Evolutionary conservation across 2,113 vertebrate species (phyloP).

Genomic region (Trichechus manatus): DNA sequence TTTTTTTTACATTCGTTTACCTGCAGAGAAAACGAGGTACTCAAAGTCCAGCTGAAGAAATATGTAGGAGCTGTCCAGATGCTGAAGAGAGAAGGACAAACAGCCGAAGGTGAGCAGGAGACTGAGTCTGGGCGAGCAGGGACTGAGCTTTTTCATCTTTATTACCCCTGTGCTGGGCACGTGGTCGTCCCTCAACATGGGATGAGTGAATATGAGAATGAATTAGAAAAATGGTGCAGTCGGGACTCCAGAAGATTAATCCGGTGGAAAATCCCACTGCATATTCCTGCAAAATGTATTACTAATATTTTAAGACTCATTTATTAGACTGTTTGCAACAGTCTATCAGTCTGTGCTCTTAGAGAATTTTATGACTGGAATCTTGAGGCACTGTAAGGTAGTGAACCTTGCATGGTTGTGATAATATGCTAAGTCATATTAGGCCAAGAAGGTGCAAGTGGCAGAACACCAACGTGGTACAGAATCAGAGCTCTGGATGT

Average conservation of each 20-base stretch:
- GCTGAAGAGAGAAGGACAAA: slow-evolving; percentile 97
- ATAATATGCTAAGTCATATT: neutral
- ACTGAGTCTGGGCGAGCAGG: fast-evolving
- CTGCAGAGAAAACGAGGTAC: slow-evolving; percentile 97
- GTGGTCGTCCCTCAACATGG: fast-evolving
- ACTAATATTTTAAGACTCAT: neutral
- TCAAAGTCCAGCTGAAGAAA: slow-evolving; percentile 99
- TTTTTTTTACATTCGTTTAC: slow-evolving; percentile 63
- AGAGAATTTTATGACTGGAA: neutral
- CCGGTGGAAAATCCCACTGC: neutral
- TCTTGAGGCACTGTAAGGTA: neutral
- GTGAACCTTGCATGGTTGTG: neutral
- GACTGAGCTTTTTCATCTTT: neutral
- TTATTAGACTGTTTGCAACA: neutral
- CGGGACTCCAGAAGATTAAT: neutral
- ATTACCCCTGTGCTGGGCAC: neutral
- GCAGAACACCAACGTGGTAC: neutral
- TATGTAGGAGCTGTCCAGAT: slow-evolving; percentile 99
- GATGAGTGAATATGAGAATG: neutral
- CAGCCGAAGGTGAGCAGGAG: slow-evolving; percentile 92
- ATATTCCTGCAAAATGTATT: neutral
- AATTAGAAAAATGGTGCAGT: neutral
- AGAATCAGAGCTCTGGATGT: neutral
- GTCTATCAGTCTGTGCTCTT: neutral
- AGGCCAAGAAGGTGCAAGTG: neutral